Conservation (phyloP, 2,113 vertebrate genomes). For the Paratilapia polleni region DNA sequence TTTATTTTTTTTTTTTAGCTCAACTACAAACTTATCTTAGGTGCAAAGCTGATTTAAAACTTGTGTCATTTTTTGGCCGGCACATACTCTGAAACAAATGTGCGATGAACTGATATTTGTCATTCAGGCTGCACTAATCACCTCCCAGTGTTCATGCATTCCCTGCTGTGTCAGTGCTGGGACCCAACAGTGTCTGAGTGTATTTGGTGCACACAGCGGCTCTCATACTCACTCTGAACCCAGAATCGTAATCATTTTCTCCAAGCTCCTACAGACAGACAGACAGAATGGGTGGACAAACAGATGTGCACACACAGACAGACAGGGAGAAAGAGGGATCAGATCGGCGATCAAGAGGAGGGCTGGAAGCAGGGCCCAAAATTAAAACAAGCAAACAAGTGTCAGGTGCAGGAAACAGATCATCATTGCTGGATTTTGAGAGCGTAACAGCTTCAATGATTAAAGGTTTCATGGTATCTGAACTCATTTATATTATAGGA, state of each 20-base stretch:
- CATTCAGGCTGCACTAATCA: neutral
- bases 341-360: conserved; percentile 25
- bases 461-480: neutral
- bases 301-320: conserved; percentile 49
- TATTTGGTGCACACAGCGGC: conserved; percentile 1
- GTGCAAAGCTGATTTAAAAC: no score
- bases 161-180: conserved; percentile 23
- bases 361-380: conserved; percentile 24
- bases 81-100: neutral
- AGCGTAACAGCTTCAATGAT: neutral
- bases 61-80: neutral
- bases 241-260: conserved; percentile 71
- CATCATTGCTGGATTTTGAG: neutral
- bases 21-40: no score
- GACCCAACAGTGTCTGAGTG: conserved; percentile 13
- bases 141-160: neutral
- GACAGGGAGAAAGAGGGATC: conserved; percentile 49
- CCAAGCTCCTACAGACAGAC: conserved; percentile 73
- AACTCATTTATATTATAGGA: neutral
- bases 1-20: no score
- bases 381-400: neutral
- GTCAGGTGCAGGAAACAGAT: conserved; percentile 17
- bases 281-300: conserved; percentile 51
- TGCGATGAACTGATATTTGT: neutral
- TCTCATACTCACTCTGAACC: conserved; percentile 81